phyloP scores from a whole-genome alignment of 2,113 vertebrate species.

The Gorilla gorilla region DNA sequence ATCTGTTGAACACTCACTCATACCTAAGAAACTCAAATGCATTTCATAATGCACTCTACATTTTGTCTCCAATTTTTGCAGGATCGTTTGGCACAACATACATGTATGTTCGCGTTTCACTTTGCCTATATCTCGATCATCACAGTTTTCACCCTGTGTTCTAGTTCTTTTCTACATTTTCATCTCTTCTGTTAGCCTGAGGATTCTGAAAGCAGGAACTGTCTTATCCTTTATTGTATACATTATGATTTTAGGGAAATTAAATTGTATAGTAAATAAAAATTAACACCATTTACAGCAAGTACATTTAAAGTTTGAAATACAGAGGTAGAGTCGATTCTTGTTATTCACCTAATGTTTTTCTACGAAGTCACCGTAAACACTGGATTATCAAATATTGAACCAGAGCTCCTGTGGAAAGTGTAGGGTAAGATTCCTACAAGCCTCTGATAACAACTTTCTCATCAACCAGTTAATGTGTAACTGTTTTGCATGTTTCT shows the following conservation, averaged over 20 bases:
- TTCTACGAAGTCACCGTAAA: not conserved
- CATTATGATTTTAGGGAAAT: not conserved
- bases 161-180: not conserved
- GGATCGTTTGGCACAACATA: not conserved
- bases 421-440: not conserved
- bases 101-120: not conserved
- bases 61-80: not conserved
- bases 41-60: rapidly evolving
- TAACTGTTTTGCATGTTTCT: not conserved
- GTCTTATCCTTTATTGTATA: not conserved
- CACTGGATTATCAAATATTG: not conserved
- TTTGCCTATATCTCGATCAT: not conserved
- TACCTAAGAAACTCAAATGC: not conserved
- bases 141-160: not conserved
- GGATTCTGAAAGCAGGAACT: not conserved
- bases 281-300: not conserved
- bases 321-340: not conserved
- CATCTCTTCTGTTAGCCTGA: not conserved
- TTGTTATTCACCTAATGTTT: not conserved
- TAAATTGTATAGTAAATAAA: not conserved
- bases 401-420: not conserved
- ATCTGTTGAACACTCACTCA: not conserved
- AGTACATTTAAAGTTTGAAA: not conserved
- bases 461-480: not conserved
- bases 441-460: not conserved